Conservation (phyloP, 1,140 invertebrate genomes). For the Ceratitis capitata region DNA sequence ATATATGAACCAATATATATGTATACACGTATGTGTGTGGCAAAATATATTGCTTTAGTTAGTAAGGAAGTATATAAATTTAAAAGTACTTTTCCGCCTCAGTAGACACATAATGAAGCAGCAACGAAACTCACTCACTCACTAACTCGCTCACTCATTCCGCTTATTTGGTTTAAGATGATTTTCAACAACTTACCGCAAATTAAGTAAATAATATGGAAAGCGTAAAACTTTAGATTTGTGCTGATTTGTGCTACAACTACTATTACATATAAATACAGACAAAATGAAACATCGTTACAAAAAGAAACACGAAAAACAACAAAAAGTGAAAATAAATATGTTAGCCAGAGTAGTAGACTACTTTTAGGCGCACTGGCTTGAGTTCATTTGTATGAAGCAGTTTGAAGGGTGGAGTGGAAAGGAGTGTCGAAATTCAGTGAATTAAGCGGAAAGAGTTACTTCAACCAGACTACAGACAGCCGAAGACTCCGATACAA, state of each 20-base stretch:
- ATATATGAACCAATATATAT: neutral
- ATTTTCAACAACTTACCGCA: constrained; percentile 27
- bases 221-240: constrained; percentile 6
- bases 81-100: neutral
- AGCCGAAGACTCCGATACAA: neutral
- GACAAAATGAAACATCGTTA: neutral
- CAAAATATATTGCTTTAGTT: neutral
- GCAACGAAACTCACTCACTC: no score
- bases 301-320: no score
- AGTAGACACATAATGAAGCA: constrained; percentile 9
- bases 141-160: neutral
- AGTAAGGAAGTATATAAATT: neutral
- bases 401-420: neutral
- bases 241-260: neutral
- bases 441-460: no score
- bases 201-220: constrained; percentile 20
- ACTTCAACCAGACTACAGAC: no score
- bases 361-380: neutral
- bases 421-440: neutral
- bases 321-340: neutral
- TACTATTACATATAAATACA: neutral
- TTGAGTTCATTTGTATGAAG: neutral
- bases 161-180: constrained; percentile 24
- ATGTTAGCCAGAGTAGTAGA: neutral
- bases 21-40: neutral